A percentile compares a stretch with the other conserved stretches of the same genome.
These are phyloP conservation scores for Eupleurogrammus muticus DNA, from an alignment of 2,797 vertebrate genomes.

Conservation along the genomic window DNA sequence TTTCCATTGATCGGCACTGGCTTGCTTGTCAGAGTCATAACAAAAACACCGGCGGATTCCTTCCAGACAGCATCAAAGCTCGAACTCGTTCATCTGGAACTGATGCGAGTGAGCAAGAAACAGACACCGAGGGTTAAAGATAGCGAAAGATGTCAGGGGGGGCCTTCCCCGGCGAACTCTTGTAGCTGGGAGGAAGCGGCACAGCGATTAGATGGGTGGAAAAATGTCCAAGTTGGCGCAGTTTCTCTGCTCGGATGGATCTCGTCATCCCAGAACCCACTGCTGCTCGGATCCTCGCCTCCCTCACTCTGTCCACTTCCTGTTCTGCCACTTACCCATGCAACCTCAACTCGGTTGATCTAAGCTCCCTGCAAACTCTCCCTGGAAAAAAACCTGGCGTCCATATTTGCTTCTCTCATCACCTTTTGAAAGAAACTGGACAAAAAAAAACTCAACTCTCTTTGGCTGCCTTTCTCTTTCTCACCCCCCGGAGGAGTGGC, in stretches of 20 bases:
- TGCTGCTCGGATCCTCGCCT: slow-evolving; percentile 33
- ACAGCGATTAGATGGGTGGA: slow-evolving; percentile 62
- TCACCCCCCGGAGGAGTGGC: slow-evolving; percentile 53
- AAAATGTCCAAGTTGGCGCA: slow-evolving; percentile 69
- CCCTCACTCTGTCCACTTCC: slow-evolving; percentile 22
- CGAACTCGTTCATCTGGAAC: slow-evolving; percentile 40
- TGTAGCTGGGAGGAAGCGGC: slow-evolving; percentile 46
- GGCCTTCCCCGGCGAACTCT: slow-evolving; percentile 36
- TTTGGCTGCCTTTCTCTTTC: slow-evolving; percentile 21
- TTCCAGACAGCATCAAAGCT: slow-evolving; percentile 50
- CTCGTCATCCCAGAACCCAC: slow-evolving; percentile 30
- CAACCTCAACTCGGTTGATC: slow-evolving; percentile 45
- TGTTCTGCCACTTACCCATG: slow-evolving; percentile 26
- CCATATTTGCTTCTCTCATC: slow-evolving; percentile 68
- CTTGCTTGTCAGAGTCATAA: slow-evolving; percentile 66
- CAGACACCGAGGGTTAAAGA: slow-evolving; percentile 30
- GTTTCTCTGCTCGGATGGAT: slow-evolving; percentile 46
- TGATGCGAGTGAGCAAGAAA: slow-evolving; percentile 8
- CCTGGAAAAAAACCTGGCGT: slow-evolving; percentile 59
- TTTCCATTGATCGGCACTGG: slow-evolving; percentile 58
- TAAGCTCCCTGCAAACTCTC: slow-evolving; percentile 44
- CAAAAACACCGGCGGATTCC: slow-evolving; percentile 49
- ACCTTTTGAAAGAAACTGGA: slow-evolving; percentile 70
- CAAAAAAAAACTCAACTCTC: slow-evolving; percentile 48
- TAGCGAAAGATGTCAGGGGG: slow-evolving; percentile 25